Evolutionary conservation across 1,140 invertebrate species (phyloP).

Genomic region (Grapholita molesta): DNA sequence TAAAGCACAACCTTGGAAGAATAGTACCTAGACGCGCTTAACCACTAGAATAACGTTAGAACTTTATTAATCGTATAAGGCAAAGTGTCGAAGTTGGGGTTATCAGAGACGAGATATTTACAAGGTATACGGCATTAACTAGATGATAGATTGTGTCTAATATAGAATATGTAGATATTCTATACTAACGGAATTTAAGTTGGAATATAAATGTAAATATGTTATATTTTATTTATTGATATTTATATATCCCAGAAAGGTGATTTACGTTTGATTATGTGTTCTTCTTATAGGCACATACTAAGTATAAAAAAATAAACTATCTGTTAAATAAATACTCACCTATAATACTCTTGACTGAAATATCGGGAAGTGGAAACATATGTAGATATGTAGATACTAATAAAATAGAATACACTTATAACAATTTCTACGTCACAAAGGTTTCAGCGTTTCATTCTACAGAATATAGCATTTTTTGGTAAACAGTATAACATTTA

Average conservation of each 20-base stretch:
- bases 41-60: slow-evolving; percentile 68
- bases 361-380: neutral
- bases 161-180: too few species aligned
- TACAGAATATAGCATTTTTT: neutral
- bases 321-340: neutral
- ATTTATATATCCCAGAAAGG: neutral
- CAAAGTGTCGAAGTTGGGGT: slow-evolving; percentile 73
- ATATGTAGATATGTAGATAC: neutral
- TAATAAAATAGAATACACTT: neutral
- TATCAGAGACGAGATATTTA: slow-evolving; percentile 33
- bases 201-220: neutral
- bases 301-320: neutral
- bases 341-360: neutral
- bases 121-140: slow-evolving; percentile 28
- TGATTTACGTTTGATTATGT: neutral
- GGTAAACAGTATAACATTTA: slow-evolving; percentile 7
- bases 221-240: neutral
- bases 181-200: too few species aligned
- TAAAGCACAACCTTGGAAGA: slow-evolving; percentile 77
- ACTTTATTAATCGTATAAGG: slow-evolving; percentile 69
- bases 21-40: slow-evolving; percentile 74
- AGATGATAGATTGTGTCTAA: slow-evolving; percentile 6
- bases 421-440: neutral
- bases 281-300: neutral
- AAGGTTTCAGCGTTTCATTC: neutral